Conservation (phyloP, 2,888 invertebrate species). For the Phragmatobia fuliginosa region DNA sequence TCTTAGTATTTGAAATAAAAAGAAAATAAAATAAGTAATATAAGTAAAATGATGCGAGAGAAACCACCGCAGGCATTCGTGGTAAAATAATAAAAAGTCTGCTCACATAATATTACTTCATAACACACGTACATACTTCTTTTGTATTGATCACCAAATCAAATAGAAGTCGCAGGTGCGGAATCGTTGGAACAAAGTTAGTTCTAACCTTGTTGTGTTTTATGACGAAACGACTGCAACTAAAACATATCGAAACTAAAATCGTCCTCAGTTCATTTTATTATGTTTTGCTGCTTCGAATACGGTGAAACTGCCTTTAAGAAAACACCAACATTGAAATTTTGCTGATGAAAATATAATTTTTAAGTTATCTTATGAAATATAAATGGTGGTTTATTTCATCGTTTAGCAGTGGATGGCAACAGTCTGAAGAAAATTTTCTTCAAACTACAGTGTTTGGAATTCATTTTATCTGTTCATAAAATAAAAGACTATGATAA, state of each 20-base stretch:
- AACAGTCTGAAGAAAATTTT: too few relatives aligned
- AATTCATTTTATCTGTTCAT: too few relatives aligned
- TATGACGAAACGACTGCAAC: slow-evolving; percentile 25
- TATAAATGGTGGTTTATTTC: too few relatives aligned
- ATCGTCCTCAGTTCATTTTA: not conserved
- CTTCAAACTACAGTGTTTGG: too few relatives aligned
- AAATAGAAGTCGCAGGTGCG: slow-evolving; percentile 42
- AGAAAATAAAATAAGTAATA: too few relatives aligned
- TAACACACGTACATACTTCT: slow-evolving; percentile 21
- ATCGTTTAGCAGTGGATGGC: too few relatives aligned
- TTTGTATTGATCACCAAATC: slow-evolving; percentile 40
- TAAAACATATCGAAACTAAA: not conserved
- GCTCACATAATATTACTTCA: slow-evolving; percentile 8
- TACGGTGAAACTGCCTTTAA: not conserved
- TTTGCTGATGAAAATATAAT: too few relatives aligned
- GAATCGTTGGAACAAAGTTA: slow-evolving; percentile 28
- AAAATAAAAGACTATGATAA: too few relatives aligned
- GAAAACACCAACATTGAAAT: too few relatives aligned
- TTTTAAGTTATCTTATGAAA: too few relatives aligned
- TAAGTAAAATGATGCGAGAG: not conserved
- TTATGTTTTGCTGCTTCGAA: slow-evolving; percentile 5
- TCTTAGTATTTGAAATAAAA: not conserved
- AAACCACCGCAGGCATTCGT: not conserved
- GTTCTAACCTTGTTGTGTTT: slow-evolving; percentile 19
- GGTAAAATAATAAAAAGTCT: not conserved